phyloP scores from a whole-genome alignment of 1,140 invertebrate genomes.

The Rhysida immarginata region DNA sequence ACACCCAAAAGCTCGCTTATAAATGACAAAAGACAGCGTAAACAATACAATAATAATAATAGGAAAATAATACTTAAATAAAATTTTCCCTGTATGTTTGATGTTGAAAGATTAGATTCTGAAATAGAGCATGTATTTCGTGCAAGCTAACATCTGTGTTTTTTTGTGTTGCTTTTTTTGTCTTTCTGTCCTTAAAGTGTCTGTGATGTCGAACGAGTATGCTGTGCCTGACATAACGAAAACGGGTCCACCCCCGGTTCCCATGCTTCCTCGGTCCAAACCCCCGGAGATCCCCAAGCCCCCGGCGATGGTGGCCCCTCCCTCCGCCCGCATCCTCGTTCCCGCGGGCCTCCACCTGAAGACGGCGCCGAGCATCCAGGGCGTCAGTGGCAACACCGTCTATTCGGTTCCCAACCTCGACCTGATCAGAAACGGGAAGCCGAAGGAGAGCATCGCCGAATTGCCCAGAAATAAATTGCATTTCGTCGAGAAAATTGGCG shows the following conservation, averaged over 20 bases:
- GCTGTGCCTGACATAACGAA: slow-evolving; percentile 30
- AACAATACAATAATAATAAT: no score
- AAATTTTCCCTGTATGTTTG: no score
- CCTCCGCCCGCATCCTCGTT: slow-evolving; percentile 57
- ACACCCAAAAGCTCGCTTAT: no score
- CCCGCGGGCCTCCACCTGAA: slow-evolving; percentile 38
- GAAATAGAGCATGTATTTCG: no score
- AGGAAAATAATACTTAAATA: no score
- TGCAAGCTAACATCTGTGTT: no score
- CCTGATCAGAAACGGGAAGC: slow-evolving; percentile 23
- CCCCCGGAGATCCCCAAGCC: slow-evolving; percentile 34
- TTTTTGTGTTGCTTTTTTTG: no score
- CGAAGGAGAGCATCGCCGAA: slow-evolving; percentile 48
- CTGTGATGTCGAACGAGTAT: slow-evolving; percentile 23
- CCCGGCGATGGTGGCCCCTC: slow-evolving; percentile 33
- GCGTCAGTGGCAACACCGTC: slow-evolving; percentile 32
- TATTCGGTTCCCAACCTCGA: slow-evolving; percentile 32
- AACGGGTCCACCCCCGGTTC: slow-evolving; percentile 17
- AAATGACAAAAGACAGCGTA: no score
- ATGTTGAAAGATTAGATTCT: no score
- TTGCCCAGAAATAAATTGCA: slow-evolving; percentile 68
- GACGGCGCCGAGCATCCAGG: slow-evolving; percentile 25
- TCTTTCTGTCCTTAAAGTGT: no score
- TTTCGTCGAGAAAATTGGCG: slow-evolving; percentile 74
- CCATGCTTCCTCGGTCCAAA: slow-evolving; percentile 17